Evolutionary conservation across 92 coral and sea anemone genomes (phyloP), one percentile per base, ranked within the genome.

Genomic region (Blastomussa wellsi): DNA sequence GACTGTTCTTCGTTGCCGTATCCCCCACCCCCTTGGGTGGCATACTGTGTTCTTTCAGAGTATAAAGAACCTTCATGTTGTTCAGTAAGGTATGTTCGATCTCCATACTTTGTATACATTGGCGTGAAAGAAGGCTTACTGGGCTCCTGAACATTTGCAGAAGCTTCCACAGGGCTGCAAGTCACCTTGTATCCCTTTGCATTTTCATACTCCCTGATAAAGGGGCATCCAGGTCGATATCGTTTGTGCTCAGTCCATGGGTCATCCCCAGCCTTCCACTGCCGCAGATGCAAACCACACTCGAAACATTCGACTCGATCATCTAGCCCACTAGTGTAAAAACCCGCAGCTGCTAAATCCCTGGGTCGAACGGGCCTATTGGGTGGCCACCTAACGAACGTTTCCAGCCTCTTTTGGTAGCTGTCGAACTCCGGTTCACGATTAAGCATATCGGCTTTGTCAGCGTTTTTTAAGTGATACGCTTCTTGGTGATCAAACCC

Each of bases 281-380:
- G 83, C 60, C 79, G 72, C 9, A 96, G 84, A 29, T 79, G 93
- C 41, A 93, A 86, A 72, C 89, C 93, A 48, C 99, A 96, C 36
- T 89, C 73, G 82, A 94, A 96, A 55, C 99, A 96, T 10, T 85
- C 82, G 0, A 96, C 99, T 79, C 84, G 90, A 76, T 96, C 99
- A 17, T 91, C 92, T 41, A 78, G 35, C 53, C 96, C 98, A 0
- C 86, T 78, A 41, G 77, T 89, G 71, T 93, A 95, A 75, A 96
- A 96, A 4, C 99, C 99, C 0, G 98, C 97, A 57, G 86, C 89
- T 3, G 97, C 98, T 29, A 96, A 79, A 42, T 90, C 93, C 20
- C 29, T 69, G 32, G 97, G 95, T 55, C 91, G 70, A 5, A 96
- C 74, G n/a, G 98, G 92, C 32, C 84, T 84, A 41, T 70, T 29